These are phyloP conservation scores for Oscheius sp. DNA, from an alignment of 2,888 invertebrate genomes.

Conservation along the genomic window DNA sequence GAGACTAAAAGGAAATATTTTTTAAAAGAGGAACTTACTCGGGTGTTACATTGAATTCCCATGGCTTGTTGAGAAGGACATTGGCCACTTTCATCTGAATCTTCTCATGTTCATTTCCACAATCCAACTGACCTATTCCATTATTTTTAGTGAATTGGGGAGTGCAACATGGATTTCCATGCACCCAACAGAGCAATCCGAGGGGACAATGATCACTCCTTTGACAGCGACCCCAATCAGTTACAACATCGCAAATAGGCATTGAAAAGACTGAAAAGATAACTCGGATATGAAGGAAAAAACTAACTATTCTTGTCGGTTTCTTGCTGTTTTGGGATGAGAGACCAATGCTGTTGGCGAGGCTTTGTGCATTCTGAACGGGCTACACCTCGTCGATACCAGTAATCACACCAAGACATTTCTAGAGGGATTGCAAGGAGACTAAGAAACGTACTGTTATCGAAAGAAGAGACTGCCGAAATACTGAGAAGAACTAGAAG, in stretches of 20 bases:
- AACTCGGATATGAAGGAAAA: not conserved
- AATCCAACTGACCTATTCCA: not conserved
- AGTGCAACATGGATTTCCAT: slow-evolving; percentile 35
- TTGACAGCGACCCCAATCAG: slow-evolving; percentile 36
- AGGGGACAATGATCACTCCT: slow-evolving; percentile 35
- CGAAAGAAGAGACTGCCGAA: slow-evolving; percentile 1
- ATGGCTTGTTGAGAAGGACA: slow-evolving; percentile 24
- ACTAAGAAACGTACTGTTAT: not conserved
- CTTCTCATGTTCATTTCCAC: too few species aligned
- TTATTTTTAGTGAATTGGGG: slow-evolving; percentile 6
- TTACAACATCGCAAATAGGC: slow-evolving; percentile 38
- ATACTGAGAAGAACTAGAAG: not conserved
- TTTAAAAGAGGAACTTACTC: not conserved
- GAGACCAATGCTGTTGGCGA: slow-evolving; percentile 21
- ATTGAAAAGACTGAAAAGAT: slow-evolving; percentile 24
- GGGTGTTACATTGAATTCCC: slow-evolving; percentile 24
- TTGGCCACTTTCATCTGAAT: not conserved
- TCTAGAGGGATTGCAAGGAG: slow-evolving; percentile 11
- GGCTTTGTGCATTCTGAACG: slow-evolving; percentile 30
- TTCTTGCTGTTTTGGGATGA: slow-evolving; percentile 1
- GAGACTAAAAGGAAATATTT: slow-evolving; percentile 7
- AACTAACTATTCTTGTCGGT: slow-evolving; percentile 6
- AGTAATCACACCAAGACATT: slow-evolving; percentile 39
- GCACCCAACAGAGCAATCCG: slow-evolving; percentile 35
- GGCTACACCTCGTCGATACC: slow-evolving; percentile 30